phyloP scores from a whole-genome alignment of 23 tunicate genomes.

The Oikopleura dioica region DNA sequence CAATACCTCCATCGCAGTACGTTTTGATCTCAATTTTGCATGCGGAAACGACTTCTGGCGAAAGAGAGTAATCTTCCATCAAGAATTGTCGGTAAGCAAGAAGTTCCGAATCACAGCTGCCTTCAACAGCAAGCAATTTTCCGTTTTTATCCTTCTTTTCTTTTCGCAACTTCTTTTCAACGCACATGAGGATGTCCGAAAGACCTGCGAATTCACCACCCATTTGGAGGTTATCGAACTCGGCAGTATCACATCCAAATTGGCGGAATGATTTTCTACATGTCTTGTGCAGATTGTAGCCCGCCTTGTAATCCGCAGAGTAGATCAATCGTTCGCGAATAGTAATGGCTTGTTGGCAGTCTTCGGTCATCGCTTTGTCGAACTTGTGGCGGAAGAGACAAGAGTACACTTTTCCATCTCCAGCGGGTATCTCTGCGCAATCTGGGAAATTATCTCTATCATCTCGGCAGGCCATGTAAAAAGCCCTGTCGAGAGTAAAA shows the following conservation, averaged over 20 bases:
- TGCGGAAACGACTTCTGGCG: constrained; percentile 33
- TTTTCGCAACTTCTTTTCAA: no score
- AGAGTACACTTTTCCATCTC: constrained; percentile 41
- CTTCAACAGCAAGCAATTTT: neutral
- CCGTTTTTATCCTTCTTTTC: no score
- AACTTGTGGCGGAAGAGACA: constrained; percentile 55
- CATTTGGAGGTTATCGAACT: no score
- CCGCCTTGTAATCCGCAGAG: constrained; percentile 57
- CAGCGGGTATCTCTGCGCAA: constrained; percentile 37
- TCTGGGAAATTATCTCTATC: constrained; percentile 40
- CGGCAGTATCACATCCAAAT: no score
- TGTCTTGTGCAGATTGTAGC: no score
- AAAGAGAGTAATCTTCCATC: constrained; percentile 40
- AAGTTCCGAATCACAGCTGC: constrained; percentile 24
- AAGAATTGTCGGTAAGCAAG: constrained; percentile 27
- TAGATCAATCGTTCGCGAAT: constrained; percentile 30
- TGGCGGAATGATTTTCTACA: no score
- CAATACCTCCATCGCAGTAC: constrained; percentile 19
- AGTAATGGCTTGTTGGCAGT: constrained; percentile 51
- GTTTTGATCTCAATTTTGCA: constrained; percentile 23
- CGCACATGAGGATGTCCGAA: no score
- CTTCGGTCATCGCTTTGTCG: constrained; percentile 30
- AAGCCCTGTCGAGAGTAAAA: constrained; percentile 39
- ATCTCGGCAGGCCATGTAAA: constrained; percentile 33
- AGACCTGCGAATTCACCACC: no score